A percentile compares a stretch with the other conserved stretches of the same genome.
Evolutionary conservation across 2,113 vertebrate genomes (phyloP).

Genomic region (Eurystomus gularis): DNA sequence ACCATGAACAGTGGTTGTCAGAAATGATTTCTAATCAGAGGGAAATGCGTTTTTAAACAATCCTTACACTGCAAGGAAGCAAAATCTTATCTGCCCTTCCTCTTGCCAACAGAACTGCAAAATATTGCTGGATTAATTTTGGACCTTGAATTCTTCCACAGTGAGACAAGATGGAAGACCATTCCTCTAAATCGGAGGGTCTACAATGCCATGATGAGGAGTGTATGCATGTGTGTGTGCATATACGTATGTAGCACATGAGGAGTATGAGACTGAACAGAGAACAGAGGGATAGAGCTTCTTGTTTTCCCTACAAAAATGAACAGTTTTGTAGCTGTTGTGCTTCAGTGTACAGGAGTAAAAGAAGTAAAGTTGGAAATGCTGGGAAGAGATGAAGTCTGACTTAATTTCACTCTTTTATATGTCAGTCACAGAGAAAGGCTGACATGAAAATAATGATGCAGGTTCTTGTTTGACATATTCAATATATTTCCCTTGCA

Average conservation of each 20-base stretch:
- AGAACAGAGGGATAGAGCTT: background rate
- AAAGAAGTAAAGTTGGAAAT: background rate
- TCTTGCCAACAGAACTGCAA: background rate
- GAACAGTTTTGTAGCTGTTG: background rate
- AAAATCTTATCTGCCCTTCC: background rate
- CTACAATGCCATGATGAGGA: background rate
- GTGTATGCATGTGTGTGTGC: background rate
- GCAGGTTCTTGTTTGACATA: background rate
- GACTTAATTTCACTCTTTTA: background rate
- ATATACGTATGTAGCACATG: background rate
- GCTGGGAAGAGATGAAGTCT: background rate
- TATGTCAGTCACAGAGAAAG: background rate
- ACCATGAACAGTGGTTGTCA: background rate
- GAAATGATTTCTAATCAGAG: background rate
- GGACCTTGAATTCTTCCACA: background rate
- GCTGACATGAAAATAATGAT: background rate
- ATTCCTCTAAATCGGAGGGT: background rate
- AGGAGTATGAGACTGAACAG: background rate
- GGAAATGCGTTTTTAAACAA: background rate
- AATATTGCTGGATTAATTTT: background rate
- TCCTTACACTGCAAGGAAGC: background rate
- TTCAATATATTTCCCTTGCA: background rate
- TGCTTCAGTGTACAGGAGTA: background rate
- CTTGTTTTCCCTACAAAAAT: background rate
- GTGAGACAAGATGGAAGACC: background rate